These are phyloP conservation scores for Blastomussa wellsi DNA, from an alignment of 92 coral and sea anemone genomes.

Conservation along the genomic window DNA sequence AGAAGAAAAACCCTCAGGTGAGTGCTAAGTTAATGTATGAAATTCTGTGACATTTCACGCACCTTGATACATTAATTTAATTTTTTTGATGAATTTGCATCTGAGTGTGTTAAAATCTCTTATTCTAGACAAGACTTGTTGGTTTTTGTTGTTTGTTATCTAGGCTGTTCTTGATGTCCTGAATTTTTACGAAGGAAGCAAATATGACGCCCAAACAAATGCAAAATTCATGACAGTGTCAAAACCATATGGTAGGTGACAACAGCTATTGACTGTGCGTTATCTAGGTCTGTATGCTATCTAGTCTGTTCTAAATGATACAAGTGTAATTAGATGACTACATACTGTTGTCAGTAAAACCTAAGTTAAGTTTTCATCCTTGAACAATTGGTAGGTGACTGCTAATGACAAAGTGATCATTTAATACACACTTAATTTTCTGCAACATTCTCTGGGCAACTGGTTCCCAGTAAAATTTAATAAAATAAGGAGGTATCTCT, in stretches of 20 bases:
- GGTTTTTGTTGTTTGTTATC: not conserved
- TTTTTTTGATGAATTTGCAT: not conserved
- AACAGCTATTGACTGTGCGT: not conserved
- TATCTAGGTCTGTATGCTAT: not conserved
- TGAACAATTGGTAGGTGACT: too few species aligned
- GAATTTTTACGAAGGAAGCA: conserved; percentile 91
- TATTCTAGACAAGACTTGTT: not conserved
- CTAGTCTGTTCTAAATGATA: too few species aligned
- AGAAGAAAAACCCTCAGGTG: conserved; percentile 98
- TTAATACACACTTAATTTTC: too few species aligned
- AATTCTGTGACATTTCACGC: not conserved
- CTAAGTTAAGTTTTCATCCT: too few species aligned
- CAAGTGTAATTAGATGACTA: too few species aligned
- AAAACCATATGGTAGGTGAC: conserved; percentile 89
- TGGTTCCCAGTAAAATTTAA: too few species aligned
- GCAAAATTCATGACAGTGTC: conserved; percentile 97
- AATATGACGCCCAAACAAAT: conserved; percentile 76
- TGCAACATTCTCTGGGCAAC: too few species aligned
- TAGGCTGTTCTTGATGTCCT: conserved; percentile 97
- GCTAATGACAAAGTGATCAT: too few species aligned
- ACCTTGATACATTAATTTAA: not conserved
- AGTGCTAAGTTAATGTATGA: not conserved
- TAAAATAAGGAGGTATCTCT: too few species aligned
- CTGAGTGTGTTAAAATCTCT: not conserved
- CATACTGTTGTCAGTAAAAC: too few species aligned